phyloP scores from a whole-genome alignment of 2,888 invertebrate genomes.

The Uloborus plumipes region DNA sequence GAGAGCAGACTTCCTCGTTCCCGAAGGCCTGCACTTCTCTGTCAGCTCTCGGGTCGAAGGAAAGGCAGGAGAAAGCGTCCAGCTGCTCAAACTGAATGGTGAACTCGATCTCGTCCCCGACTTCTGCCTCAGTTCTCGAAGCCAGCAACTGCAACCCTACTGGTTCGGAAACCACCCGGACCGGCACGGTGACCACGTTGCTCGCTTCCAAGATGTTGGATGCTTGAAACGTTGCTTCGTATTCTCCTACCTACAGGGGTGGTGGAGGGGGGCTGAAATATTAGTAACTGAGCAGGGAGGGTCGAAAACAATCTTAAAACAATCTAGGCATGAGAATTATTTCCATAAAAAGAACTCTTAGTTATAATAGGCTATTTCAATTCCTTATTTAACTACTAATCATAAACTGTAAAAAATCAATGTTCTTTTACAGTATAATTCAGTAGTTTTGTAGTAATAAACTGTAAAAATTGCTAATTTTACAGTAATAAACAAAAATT shows the following conservation, averaged over 20 bases:
- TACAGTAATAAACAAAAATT: no score
- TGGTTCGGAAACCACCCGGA: slow-evolving; percentile 23
- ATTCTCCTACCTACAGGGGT: slow-evolving; percentile 23
- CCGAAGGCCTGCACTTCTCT: slow-evolving; percentile 36
- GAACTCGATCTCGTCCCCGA: slow-evolving; percentile 34
- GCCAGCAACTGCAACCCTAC: slow-evolving; percentile 14
- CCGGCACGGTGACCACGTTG: slow-evolving; percentile 18
- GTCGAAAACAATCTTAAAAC: no score
- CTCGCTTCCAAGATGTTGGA: slow-evolving; percentile 37
- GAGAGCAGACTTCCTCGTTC: slow-evolving; percentile 18
- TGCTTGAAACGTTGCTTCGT: slow-evolving; percentile 23
- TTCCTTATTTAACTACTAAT: no score
- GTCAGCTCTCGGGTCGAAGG: slow-evolving; percentile 40
- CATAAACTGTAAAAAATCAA: no score
- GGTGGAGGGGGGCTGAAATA: no score
- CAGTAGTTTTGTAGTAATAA: no score
- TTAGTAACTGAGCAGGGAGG: no score
- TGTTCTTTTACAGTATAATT: no score
- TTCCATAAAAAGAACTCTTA: no score
- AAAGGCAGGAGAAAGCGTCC: slow-evolving; percentile 36
- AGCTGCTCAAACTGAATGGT: slow-evolving; percentile 21
- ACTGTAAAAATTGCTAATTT: no score
- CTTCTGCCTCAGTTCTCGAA: neutral
- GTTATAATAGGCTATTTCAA: no score
- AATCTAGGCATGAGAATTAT: no score